Conservation (phyloP, 1,140 invertebrate species). For the Ylistrum balloti region DNA sequence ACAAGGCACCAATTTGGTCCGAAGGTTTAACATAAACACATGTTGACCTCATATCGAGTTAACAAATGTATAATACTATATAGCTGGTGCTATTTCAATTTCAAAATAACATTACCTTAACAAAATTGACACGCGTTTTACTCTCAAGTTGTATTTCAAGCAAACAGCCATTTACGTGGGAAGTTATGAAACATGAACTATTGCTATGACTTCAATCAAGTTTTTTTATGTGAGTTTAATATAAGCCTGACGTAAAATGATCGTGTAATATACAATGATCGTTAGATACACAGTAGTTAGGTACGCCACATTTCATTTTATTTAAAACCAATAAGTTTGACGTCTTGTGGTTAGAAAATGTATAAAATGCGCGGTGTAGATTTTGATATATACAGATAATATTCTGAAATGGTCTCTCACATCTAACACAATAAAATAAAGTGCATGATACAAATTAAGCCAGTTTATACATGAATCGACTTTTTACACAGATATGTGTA, state of each 20-base stretch:
- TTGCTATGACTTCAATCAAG: not conserved
- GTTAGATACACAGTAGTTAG: not conserved
- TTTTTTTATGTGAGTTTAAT: not conserved
- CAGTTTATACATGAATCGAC: not conserved
- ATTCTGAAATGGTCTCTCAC: not conserved
- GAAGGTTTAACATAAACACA: too few relatives aligned
- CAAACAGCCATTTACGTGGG: not conserved
- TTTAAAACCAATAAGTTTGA: not conserved
- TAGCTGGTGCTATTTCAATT: too few relatives aligned
- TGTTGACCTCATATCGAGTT: too few relatives aligned
- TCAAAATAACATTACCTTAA: too few relatives aligned
- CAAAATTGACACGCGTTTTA: not conserved
- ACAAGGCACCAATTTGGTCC: too few relatives aligned
- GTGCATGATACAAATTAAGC: conserved; percentile 22
- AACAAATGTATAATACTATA: too few relatives aligned
- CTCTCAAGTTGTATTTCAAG: not conserved
- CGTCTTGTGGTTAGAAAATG: not conserved
- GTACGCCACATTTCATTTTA: not conserved
- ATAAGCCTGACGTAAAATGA: not conserved
- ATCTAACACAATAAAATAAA: conserved; percentile 17
- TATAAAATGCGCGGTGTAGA: not conserved
- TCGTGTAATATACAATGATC: not conserved
- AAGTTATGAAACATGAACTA: conserved; percentile 10
- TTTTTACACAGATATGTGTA: not conserved
- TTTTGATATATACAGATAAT: not conserved